Base-by-base conservation (phyloP, 2,797 vertebrate species). In the Pangasius sanitwongsei region DNA sequence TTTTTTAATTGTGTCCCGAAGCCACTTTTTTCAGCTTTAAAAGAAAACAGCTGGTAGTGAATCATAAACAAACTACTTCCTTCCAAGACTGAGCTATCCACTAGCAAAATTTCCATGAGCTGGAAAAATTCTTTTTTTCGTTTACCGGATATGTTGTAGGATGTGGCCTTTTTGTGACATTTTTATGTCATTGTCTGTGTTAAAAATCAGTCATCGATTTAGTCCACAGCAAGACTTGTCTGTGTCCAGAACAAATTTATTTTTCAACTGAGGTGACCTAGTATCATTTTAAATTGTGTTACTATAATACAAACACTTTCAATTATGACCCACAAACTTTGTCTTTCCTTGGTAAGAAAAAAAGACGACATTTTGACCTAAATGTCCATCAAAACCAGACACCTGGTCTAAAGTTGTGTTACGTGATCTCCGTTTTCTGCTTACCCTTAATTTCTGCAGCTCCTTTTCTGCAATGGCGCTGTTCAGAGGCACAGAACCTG, bases 371-470 rank as follows among this genome's bases (percentile, higher is more conserved):
- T 69, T 69, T 5, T 41, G 34, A 70, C 31, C 15, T 37, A 34
- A 34, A 70, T 70, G 37, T 41, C 37, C 37, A 72, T 23, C 70
- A 41, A n/a, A 77, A 77, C 28, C 75, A 16, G 48, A 50, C 50
- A 31, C 28, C 8, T 5, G 1, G 31, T 37, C 34, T 61, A 59
- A 82, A 13, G 55, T 7, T 61, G 34, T 25, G 23, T 41, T 82
- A 31, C 18, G 7, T 84, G 28, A 31, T 83, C 25, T 44, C 55
- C 6, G 53, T 55, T 23, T 57, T 25, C 34, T 80, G 82, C 53
- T 83, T 41, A 92, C 92, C 88, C 81, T 90, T 63, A 92, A 80
- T 1, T 34, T 44, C 28, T 89, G 50, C 28, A 92, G 2, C 48
- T 83, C 89, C 1, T 37, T 41, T 48, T 88, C 86, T 86, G 87